A percentile compares a stretch with the other conserved stretches of the same genome.
Evolutionary conservation across 2,113 vertebrate genomes (phyloP).

Genomic region (Chloebia gouldiae): DNA sequence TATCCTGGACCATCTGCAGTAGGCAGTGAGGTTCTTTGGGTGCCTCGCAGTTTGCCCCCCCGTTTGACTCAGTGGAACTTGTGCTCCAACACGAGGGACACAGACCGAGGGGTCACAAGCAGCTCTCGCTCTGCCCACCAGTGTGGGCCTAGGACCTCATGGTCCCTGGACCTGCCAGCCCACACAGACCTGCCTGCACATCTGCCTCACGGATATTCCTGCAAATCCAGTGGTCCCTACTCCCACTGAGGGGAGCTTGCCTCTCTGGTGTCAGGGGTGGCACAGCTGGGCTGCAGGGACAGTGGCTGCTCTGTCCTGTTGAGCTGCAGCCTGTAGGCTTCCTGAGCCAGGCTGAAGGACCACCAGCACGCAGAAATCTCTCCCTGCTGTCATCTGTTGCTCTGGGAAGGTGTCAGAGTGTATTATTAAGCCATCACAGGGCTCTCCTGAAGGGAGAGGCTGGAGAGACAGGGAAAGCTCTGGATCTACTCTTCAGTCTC

Average conservation of each 20-base stretch:
- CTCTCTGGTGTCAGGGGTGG: not conserved
- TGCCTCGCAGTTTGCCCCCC: not conserved
- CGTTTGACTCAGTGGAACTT: not conserved
- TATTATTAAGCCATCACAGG: not conserved
- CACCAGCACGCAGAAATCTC: not conserved
- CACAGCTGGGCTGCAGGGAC: not conserved
- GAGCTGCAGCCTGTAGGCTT: not conserved
- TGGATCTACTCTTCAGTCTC: not conserved
- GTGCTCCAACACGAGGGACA: fast-evolving
- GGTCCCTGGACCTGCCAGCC: not conserved
- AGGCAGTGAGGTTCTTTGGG: not conserved
- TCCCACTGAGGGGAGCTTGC: not conserved
- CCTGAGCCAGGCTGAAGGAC: not conserved
- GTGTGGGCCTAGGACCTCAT: fast-evolving
- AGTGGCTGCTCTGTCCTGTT: not conserved
- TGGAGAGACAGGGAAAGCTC: not conserved
- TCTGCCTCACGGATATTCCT: not conserved
- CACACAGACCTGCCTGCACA: not conserved
- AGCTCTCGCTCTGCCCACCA: not conserved
- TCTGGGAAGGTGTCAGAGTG: not conserved
- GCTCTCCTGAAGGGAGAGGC: not conserved
- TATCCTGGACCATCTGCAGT: not conserved
- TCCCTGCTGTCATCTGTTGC: not conserved
- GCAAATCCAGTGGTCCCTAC: fast-evolving
- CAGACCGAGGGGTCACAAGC: not conserved